These are phyloP conservation scores for Arenicola marina DNA, from an alignment of 2,888 invertebrate genomes.

Conservation along the genomic window DNA sequence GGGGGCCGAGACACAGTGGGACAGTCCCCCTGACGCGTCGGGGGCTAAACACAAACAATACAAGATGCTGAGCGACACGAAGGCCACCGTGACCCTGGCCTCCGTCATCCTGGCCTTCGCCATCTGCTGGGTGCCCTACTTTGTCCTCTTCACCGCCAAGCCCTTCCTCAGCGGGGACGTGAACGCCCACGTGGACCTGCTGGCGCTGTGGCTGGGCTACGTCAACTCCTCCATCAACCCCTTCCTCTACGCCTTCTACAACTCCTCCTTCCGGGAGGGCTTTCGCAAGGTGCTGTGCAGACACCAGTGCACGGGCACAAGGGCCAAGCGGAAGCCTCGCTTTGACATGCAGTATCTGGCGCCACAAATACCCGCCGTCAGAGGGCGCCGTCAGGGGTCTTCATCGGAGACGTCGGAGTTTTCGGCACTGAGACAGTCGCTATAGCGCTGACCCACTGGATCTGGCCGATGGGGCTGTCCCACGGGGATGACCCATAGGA, in stretches of 20 bases:
- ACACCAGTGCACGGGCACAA: constrained; percentile 10
- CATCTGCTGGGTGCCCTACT: constrained; percentile 38
- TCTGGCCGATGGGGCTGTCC: no score
- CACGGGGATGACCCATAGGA: no score
- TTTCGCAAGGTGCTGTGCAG: constrained; percentile 32
- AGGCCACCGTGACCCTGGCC: constrained; percentile 35
- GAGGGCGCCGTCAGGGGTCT: neutral
- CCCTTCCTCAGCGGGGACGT: constrained; percentile 23
- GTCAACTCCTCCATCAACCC: constrained; percentile 35
- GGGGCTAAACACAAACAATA: constrained; percentile 4
- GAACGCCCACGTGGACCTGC: constrained; percentile 28
- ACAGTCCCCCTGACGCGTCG: neutral
- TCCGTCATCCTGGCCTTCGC: constrained; percentile 36
- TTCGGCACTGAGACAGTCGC: constrained; percentile 3
- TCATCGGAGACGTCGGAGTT: constrained; percentile 4
- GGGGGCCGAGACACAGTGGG: neutral
- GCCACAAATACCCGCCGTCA: neutral
- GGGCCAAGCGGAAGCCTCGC: neutral
- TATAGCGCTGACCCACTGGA: no score
- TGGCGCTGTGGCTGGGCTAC: constrained; percentile 35
- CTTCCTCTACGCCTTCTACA: constrained; percentile 38
- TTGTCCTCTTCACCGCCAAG: constrained; percentile 32
- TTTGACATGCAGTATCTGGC: neutral
- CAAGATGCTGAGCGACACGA: constrained; percentile 30
- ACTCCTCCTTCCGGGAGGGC: constrained; percentile 33